A percentile compares a stretch with the other conserved stretches of the same genome.
phyloP scores from a whole-genome alignment of 2,797 vertebrate species.

The Enteromius anoplus region DNA sequence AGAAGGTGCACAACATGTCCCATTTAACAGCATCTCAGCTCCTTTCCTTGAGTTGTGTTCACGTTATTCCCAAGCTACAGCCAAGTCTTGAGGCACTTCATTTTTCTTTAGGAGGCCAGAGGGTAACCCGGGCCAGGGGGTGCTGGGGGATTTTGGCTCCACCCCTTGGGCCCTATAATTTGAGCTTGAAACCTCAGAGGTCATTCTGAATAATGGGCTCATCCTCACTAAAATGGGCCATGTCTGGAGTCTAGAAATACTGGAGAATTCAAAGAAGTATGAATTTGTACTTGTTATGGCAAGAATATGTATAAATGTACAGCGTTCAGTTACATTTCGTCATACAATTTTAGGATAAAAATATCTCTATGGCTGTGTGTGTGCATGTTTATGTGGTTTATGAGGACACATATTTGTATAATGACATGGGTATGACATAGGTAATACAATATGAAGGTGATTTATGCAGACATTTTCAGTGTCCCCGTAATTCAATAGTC shows the following conservation, averaged over 20 bases:
- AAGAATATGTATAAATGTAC: background rate
- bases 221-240: slow-evolving; percentile 51
- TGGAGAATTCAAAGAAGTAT: slow-evolving; percentile 7
- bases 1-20: slow-evolving; percentile 32
- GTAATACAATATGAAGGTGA: no score
- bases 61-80: slow-evolving; percentile 38
- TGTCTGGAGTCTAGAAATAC: slow-evolving; percentile 32
- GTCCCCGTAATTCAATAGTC: no score
- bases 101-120: slow-evolving; percentile 48
- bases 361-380: background rate
- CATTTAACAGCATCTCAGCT: slow-evolving; percentile 41
- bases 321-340: background rate
- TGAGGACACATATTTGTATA: no score
- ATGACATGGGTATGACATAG: no score
- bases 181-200: slow-evolving; percentile 49
- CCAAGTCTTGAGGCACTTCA: slow-evolving; percentile 41
- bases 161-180: slow-evolving; percentile 52
- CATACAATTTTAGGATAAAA: background rate
- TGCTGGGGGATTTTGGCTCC: slow-evolving; percentile 49
- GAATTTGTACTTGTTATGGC: slow-evolving; percentile 18
- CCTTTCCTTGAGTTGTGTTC: slow-evolving; percentile 15
- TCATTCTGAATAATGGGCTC: slow-evolving; percentile 54
- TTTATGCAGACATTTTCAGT: no score
- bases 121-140: slow-evolving; percentile 27
- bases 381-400: no score